Conservation (phyloP, 2,113 vertebrate genomes). For the Gymnocephalus cernua region DNA sequence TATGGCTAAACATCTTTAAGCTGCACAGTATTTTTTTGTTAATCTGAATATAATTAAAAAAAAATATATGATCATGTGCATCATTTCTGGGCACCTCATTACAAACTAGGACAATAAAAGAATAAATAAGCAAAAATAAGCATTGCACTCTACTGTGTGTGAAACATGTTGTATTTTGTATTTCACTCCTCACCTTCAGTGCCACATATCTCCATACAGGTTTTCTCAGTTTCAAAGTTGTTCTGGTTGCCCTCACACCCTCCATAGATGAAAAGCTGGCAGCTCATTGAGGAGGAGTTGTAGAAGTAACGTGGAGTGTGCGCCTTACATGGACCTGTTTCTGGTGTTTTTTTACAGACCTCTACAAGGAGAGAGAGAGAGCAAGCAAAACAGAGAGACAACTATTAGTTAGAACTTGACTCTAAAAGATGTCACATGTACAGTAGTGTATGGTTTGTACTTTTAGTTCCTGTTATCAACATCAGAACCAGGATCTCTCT, state of each 20-base stretch:
- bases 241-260: slow-evolving; percentile 90
- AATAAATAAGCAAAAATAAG: no score
- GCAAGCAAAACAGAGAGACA: no score
- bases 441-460: no score
- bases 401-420: not conserved
- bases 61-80: no score
- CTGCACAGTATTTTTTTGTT: no score
- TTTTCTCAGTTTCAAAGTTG: slow-evolving; percentile 86
- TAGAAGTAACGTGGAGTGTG: slow-evolving; percentile 81
- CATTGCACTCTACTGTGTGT: not conserved
- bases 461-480: no score
- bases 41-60: no score
- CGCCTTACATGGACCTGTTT: slow-evolving; percentile 82
- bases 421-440: no score
- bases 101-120: no score
- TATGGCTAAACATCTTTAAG: no score
- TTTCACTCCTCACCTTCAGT: slow-evolving; percentile 82
- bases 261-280: slow-evolving; percentile 86
- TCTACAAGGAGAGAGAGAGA: not conserved
- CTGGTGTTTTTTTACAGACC: not conserved
- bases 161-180: not conserved
- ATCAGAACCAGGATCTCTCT: no score
- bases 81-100: no score
- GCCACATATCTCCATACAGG: slow-evolving; percentile 89
- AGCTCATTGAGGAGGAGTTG: slow-evolving; percentile 87